These are phyloP conservation scores for Albula goreensis DNA, from an alignment of 2,113 vertebrate species.

Conservation along the genomic window DNA sequence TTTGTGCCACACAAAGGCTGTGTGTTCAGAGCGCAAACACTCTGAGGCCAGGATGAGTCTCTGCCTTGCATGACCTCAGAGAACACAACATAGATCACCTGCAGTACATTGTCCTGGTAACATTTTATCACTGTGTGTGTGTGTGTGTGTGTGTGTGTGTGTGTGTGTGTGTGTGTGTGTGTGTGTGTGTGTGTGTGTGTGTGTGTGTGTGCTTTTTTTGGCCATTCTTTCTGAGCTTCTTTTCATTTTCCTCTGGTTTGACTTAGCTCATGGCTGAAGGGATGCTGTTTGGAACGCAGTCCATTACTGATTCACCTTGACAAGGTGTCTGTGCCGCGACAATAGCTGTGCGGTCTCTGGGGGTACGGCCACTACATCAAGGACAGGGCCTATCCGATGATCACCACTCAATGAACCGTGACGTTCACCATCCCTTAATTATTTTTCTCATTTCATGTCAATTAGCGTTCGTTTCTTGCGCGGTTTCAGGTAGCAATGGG, in stretches of 20 bases:
- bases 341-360: neutral
- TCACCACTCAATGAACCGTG: neutral
- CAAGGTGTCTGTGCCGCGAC: neutral
- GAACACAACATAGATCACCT: neutral
- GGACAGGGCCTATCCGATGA: neutral
- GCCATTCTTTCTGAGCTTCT: neutral
- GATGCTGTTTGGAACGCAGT: neutral
- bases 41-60: neutral
- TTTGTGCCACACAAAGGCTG: constrained; percentile 14
- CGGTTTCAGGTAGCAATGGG: neutral
- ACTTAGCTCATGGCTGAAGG: neutral
- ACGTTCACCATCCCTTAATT: neutral
- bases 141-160: too few species aligned
- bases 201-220: neutral
- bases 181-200: too few species aligned
- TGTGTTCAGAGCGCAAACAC: constrained; percentile 8
- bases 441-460: neutral
- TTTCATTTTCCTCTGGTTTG: neutral
- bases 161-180: too few species aligned
- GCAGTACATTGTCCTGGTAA: neutral
- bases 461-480: neutral
- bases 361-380: neutral
- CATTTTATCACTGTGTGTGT: neutral
- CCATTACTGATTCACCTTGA: neutral
- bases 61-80: constrained; percentile 33